Base-by-base conservation (phyloP, 2,888 invertebrate genomes). In the Cryptocephalus primarius region DNA sequence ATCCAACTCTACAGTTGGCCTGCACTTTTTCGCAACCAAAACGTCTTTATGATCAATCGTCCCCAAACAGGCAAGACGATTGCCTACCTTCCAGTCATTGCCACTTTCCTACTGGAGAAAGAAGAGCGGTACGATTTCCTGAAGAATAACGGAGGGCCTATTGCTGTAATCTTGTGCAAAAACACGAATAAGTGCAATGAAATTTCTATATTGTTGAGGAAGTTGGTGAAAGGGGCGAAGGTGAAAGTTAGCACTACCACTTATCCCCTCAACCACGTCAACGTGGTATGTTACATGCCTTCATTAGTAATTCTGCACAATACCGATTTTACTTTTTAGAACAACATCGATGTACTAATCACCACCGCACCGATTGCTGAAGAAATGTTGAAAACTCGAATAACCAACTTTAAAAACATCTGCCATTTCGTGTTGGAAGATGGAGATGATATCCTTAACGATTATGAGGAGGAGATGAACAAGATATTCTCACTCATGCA, bases 1-100 rank as follows among this genome's bases (percentile, higher is more conserved):
- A 69, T 85, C 32, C 88, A 89, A 60, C 75, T 78, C 0, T 80
- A 82, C 44, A 73, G 79, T 0, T 88, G 88, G 87, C 78, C 80
- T 1, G 78, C 80, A 2, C 73, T 87, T 40, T 67, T 80, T 39
- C 73, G 82, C 34, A 80, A 81, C 0, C 74, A 79, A 42, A 80
- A 83, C 51, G 68, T 83, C 1, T 75, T 83, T 43, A 74, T 83
- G 49, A 71, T 88, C 1, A 76, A 80, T 49, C 72, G 78, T 1
- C 60, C 70, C 1, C 66, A 68, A 10, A 75, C 79, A 44, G 86
- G 86, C 0, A 86, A 87, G 69, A 85, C 87, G 0, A 66, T 82
- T 58, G 80, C 82, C 0, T 87, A 84, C 61, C 62, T 84, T 31
- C 78, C 85, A 10, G 78, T 85, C 0, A 66, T 89, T 4, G 74